These are phyloP conservation scores for Cyprinodon brontotheroides DNA, from an alignment of 2,113 vertebrate species.

Conservation along the genomic window DNA sequence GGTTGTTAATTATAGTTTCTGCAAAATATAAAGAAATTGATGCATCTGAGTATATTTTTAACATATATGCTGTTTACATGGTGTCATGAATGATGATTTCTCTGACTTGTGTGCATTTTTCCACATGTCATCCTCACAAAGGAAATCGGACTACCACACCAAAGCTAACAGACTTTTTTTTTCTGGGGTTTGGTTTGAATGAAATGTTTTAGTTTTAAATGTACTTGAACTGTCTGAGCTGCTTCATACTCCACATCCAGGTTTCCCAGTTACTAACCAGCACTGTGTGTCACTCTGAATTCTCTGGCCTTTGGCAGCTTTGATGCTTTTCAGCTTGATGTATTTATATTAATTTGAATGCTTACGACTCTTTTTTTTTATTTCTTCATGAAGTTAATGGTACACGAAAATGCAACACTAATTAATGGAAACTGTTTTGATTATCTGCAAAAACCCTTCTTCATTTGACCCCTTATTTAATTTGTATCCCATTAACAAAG, in stretches of 20 bases:
- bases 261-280: conserved; percentile 41
- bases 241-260: conserved; percentile 23
- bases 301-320: conserved; percentile 9
- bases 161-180: conserved; percentile 9
- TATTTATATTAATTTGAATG: conserved; percentile 54
- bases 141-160: conserved; percentile 57
- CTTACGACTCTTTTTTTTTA: background rate
- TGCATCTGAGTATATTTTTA: conserved; percentile 19
- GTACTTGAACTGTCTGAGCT: conserved; percentile 73
- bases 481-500: background rate
- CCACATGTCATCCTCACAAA: conserved; percentile 65
- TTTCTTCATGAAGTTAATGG: conserved; percentile 28
- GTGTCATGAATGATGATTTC: conserved; percentile 66
- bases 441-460: background rate
- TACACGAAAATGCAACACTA: background rate
- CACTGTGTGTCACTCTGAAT: conserved; percentile 28
- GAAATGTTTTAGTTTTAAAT: conserved; percentile 29
- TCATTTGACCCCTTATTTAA: background rate
- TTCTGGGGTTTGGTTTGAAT: conserved; percentile 10
- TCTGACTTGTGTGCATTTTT: conserved; percentile 87
- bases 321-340: conserved; percentile 58
- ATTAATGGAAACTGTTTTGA: conserved; percentile 7
- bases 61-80: conserved; percentile 71
- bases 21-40: conserved; percentile 5
- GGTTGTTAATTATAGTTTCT: conserved; percentile 37